A percentile compares a stretch with the other conserved stretches of the same genome.
Evolutionary conservation across 2,113 vertebrate genomes (phyloP).

Genomic region (Larimichthys crocea): DNA sequence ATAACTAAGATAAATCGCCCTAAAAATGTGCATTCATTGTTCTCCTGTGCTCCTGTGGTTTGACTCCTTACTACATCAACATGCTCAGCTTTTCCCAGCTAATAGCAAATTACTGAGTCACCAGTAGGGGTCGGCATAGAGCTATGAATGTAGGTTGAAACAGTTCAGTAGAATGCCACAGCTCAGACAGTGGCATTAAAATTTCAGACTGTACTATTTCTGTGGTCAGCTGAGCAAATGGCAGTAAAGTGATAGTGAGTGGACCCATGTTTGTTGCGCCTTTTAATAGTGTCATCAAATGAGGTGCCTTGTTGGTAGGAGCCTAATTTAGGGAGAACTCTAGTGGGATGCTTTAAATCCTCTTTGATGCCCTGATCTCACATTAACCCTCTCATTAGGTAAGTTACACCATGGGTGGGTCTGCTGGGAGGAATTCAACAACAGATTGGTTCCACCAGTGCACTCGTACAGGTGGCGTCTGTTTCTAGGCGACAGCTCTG

Average conservation of each 20-base stretch:
- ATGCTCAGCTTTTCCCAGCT: not conserved
- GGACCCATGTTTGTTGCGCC: not conserved
- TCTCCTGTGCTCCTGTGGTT: not conserved
- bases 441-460: conserved; percentile 8
- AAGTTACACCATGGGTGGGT: conserved; percentile 4
- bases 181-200: conserved; percentile 1
- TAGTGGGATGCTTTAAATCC: not conserved
- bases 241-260: not conserved
- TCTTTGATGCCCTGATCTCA: not conserved
- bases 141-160: not conserved
- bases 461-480: conserved; percentile 14
- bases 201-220: conserved; percentile 28
- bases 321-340: not conserved
- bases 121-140: conserved; percentile 70
- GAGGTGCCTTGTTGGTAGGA: not conserved
- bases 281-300: not conserved
- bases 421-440: conserved; percentile 32
- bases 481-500: conserved; percentile 52
- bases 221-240: conserved; percentile 19
- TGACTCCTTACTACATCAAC: not conserved
- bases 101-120: not conserved
- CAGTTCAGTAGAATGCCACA: not conserved
- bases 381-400: conserved; percentile 36
- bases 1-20: not conserved
- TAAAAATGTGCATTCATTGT: not conserved